Evolutionary conservation across 2,797 vertebrate species (phyloP).

Genomic region (Tragopan temminckii): DNA sequence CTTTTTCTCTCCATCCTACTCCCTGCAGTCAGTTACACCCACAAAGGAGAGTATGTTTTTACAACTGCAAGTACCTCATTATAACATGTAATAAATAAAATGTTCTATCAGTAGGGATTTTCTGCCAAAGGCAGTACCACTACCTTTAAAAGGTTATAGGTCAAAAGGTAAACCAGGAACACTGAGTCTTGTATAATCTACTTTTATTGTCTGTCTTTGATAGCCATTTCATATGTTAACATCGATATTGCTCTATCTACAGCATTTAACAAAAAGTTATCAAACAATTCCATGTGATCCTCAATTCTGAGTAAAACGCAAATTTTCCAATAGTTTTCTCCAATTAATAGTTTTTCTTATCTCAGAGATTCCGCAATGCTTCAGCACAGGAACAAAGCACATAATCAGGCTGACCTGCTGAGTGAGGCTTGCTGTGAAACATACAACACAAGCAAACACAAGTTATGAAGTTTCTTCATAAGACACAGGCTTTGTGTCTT

Average conservation of each 20-base stretch:
- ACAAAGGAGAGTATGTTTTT: not conserved
- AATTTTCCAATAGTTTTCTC: not conserved
- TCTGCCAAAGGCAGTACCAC: not conserved
- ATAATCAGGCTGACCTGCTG: not conserved
- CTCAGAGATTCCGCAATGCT: not conserved
- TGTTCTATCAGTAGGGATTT: not conserved
- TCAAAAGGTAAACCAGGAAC: not conserved
- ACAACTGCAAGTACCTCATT: not conserved
- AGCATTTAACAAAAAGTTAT: not conserved
- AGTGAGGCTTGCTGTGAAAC: not conserved
- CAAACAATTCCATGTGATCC: not conserved
- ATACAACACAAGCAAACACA: not conserved
- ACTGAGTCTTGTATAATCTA: not conserved
- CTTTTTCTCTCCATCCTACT: rapidly evolving
- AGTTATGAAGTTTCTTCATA: not conserved
- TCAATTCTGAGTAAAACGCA: not conserved
- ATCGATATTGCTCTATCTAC: not conserved
- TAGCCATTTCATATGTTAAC: not conserved
- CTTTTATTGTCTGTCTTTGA: not conserved
- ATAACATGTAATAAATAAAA: not conserved
- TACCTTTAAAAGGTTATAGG: not conserved
- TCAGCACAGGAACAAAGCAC: not conserved
- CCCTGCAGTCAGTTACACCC: not conserved
- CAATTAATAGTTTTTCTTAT: not conserved
- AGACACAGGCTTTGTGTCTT: not conserved